Percentiles rank a stretch among this genome's conserved stretches.
Evolutionary conservation across 2,888 invertebrate species (phyloP).

Genomic region (Xanthia icteritia): DNA sequence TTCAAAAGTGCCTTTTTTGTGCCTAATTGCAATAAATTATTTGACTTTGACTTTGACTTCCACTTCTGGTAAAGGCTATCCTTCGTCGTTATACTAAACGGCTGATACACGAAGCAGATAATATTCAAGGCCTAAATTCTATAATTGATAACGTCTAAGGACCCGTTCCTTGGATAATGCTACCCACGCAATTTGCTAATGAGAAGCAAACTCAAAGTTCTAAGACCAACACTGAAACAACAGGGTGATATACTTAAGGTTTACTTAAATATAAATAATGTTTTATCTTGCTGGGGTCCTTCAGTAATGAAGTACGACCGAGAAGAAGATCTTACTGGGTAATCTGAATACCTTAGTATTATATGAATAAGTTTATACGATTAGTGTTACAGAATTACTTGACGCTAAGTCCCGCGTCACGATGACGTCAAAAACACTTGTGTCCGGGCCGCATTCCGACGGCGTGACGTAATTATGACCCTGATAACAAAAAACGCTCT

Average conservation of each 20-base stretch:
- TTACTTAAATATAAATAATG: constrained; percentile 16
- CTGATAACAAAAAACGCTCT: no score
- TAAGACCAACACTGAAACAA: constrained; percentile 42
- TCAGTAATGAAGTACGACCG: background rate
- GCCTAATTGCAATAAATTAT: no score
- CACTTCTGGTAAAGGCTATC: background rate
- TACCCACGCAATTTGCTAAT: constrained; percentile 39
- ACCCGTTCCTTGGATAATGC: constrained; percentile 4
- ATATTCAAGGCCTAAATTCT: constrained; percentile 11
- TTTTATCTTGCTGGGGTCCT: constrained; percentile 12
- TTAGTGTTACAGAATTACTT: no score
- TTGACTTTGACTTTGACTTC: no score
- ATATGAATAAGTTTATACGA: no score
- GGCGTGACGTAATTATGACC: no score
- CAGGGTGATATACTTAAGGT: constrained; percentile 17
- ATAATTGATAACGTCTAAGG: constrained; percentile 38
- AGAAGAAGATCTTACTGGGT: background rate
- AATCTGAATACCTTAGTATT: background rate
- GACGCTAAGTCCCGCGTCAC: no score
- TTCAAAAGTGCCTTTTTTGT: no score
- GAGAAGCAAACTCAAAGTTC: constrained; percentile 50
- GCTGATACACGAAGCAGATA: background rate
- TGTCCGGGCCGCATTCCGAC: no score
- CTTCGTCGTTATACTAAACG: background rate
- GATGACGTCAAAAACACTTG: no score